phyloP scores from a whole-genome alignment of 2,113 vertebrate species.

The Psephotus haematonotus region DNA sequence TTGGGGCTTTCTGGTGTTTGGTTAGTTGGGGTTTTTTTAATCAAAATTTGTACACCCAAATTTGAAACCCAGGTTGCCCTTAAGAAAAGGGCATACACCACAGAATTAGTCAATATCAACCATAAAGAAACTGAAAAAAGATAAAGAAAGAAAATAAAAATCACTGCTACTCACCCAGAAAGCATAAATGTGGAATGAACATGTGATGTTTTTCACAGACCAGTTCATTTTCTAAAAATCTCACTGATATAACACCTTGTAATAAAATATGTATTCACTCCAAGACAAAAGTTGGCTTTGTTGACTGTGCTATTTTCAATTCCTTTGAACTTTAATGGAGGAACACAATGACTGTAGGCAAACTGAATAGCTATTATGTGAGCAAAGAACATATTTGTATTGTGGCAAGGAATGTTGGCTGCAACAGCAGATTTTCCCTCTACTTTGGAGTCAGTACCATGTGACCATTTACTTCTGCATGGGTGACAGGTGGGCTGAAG shows the following conservation, averaged over 20 bases:
- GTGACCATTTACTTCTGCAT: conserved; percentile 36
- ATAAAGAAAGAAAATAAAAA: background rate
- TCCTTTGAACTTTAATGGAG: conserved; percentile 36
- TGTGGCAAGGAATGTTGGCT: conserved; percentile 56
- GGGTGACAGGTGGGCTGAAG: background rate
- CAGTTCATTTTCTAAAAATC: background rate
- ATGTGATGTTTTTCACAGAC: background rate
- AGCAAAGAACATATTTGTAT: conserved; percentile 50
- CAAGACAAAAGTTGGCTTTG: conserved; percentile 25
- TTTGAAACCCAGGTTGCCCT: background rate
- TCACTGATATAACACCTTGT: background rate
- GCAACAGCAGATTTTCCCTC: conserved; percentile 4
- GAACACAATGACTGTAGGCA: conserved; percentile 26
- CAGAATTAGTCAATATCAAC: background rate
- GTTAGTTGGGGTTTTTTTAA: background rate
- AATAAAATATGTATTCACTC: background rate
- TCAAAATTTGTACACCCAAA: background rate
- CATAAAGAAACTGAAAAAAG: background rate
- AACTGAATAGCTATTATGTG: conserved; percentile 51
- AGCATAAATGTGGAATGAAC: background rate
- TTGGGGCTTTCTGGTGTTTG: background rate
- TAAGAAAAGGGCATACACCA: background rate
- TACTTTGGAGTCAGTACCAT: background rate
- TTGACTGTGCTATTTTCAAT: background rate
- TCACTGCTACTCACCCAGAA: background rate